Evolutionary conservation across 1,140 invertebrate species (phyloP).

Genomic region (Uloborus diversus): DNA sequence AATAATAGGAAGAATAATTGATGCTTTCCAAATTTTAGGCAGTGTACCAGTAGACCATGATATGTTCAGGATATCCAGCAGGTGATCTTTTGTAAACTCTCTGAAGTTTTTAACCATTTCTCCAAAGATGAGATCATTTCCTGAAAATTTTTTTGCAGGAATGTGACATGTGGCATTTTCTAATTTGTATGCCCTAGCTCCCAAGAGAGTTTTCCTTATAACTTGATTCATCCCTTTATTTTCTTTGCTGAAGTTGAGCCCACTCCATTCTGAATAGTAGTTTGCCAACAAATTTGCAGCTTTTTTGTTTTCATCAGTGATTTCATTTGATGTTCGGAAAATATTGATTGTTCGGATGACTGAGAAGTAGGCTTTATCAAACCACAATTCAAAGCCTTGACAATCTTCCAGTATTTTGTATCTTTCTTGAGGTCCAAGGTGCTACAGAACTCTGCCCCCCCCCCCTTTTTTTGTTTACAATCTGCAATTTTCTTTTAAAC

Average conservation of each 20-base stretch:
- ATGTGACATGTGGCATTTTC: background rate
- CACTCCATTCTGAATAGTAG: background rate
- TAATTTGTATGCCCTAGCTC: background rate
- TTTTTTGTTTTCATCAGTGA: background rate
- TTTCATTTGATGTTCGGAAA: background rate
- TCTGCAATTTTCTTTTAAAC: background rate
- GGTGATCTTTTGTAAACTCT: background rate
- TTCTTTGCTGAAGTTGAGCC: background rate
- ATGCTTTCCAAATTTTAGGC: background rate
- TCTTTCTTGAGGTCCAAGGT: background rate
- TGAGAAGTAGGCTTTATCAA: background rate
- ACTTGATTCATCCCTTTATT: background rate
- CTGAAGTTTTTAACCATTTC: conserved; percentile 1
- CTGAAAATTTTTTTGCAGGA: background rate
- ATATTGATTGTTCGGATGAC: background rate
- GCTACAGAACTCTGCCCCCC: no score
- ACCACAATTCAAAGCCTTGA: background rate
- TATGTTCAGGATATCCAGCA: background rate
- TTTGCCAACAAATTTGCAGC: background rate
- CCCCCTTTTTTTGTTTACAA: background rate
- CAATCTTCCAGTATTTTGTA: background rate
- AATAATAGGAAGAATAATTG: background rate
- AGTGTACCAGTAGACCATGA: background rate
- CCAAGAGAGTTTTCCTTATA: background rate
- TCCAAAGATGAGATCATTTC: background rate